Evolutionary conservation across 2,113 vertebrate genomes (phyloP).

Genomic region (Dicaeum eximium): DNA sequence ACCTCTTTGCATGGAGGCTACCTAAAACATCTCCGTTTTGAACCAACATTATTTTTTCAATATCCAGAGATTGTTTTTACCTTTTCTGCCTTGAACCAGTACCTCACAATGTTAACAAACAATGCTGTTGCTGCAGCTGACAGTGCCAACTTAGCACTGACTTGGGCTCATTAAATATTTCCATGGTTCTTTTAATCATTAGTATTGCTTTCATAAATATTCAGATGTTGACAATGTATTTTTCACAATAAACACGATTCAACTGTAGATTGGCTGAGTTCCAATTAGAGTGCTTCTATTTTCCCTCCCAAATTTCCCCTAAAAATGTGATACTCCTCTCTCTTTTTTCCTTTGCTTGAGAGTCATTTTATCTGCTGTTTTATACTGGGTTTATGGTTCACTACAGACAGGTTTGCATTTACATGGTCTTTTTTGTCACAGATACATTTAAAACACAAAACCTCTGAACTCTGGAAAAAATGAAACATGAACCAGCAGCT

Average conservation of each 20-base stretch:
- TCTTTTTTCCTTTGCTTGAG: not conserved
- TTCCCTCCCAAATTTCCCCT: not conserved
- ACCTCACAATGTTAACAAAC: not conserved
- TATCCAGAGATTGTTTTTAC: not conserved
- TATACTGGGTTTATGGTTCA: not conserved
- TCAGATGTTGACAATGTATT: not conserved
- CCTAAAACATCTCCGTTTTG: not conserved
- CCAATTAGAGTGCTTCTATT: not conserved
- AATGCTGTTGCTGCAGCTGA: not conserved
- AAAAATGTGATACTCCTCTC: not conserved
- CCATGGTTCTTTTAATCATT: not conserved
- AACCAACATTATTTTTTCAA: not conserved
- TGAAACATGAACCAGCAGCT: not conserved
- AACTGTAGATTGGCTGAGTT: not conserved
- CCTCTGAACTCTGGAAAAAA: not conserved
- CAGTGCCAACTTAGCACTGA: not conserved
- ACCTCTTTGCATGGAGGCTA: not conserved
- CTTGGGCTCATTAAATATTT: not conserved
- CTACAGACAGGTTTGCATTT: not conserved
- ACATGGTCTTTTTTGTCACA: not conserved
- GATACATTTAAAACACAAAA: not conserved
- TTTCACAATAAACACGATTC: not conserved
- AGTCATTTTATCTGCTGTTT: not conserved
- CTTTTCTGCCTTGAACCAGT: not conserved
- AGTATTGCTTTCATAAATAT: not conserved